Evolutionary conservation across 2,888 invertebrate genomes (phyloP), one percentile per base, ranked within the genome.

Genomic region (Nomada ruficornis): DNA sequence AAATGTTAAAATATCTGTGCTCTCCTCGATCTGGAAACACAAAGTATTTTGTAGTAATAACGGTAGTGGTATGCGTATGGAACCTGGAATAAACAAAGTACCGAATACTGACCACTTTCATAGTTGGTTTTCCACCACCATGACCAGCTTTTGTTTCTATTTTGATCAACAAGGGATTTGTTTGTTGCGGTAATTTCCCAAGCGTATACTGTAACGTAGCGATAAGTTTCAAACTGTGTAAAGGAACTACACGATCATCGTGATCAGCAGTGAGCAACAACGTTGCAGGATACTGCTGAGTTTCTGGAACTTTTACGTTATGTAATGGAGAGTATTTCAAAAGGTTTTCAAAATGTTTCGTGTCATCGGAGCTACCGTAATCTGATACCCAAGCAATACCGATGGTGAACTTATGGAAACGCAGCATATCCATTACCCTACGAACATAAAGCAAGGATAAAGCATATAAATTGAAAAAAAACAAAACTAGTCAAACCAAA

Each of bases 401-500:
- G 92, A 99, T 98, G 9, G 99, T 99, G 94, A 99, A 99, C 94
- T 98, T 98, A 94, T 99, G 99, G 95, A 98, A 99, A 75, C 99
- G 96, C 82, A 99, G 95, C 99, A 99, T 98, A 94, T 99, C 99
- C 94, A 99, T 95, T 1, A 99, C 99, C 18, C 98, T 98, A 94
- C 7, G 71, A 42, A 55, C 5, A 57, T 52, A 50, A 76, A 55
- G 4, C 47, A 60, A 55, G 59, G 10, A 85, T 44, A 26, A 44
- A 7, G 15, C 20, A 57, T 26, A 5, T 42, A 15, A 50, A 23
- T 1, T 4, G 36, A 44, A 68, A 3, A 26, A 13, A 20, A 5
- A 64, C n/a, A 60, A 74, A 50, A 65, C 54, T 26, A 36, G 55
- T 23, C 7, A 23, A 69, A 29, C 15, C 18, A 67, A 23, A 68